Conservation (phyloP, 2,113 vertebrate species). For the Saguinus midas region DNA sequence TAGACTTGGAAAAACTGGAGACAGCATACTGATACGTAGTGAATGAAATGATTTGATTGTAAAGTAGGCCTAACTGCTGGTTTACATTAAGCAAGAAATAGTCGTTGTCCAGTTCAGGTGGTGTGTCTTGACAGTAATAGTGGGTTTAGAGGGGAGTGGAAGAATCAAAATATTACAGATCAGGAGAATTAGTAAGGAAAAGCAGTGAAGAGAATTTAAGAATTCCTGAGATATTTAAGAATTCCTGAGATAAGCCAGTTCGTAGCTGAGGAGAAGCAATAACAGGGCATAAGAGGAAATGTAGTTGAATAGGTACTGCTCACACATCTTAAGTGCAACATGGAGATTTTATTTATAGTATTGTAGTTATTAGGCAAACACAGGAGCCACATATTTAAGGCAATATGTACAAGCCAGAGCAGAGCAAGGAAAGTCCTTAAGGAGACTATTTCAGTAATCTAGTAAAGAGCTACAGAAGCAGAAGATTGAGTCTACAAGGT, state of each 20-base stretch:
- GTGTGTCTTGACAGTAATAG: not conserved
- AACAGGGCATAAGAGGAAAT: not conserved
- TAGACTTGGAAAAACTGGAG: conserved; percentile 28
- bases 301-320: not conserved
- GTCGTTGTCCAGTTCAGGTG: conserved; percentile 23
- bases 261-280: conserved; percentile 7
- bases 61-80: not conserved
- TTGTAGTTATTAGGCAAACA: not conserved
- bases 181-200: conserved; percentile 17
- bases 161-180: conserved; percentile 31
- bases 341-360: conserved; percentile 1
- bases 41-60: conserved; percentile 24
- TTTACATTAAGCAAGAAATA: conserved; percentile 5
- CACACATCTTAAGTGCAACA: conserved; percentile 3
- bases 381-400: not conserved
- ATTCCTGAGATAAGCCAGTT: not conserved
- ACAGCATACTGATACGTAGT: not conserved
- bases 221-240: conserved; percentile 24
- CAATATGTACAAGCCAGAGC: not conserved
- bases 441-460: not conserved
- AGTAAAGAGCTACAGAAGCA: not conserved
- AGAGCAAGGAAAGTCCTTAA: not conserved
- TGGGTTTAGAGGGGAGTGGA: conserved; percentile 7
- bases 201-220: conserved; percentile 11
- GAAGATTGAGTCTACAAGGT: not conserved